Evolutionary conservation across 2,113 vertebrate genomes (phyloP).

Genomic region (Centropus bengalensis): DNA sequence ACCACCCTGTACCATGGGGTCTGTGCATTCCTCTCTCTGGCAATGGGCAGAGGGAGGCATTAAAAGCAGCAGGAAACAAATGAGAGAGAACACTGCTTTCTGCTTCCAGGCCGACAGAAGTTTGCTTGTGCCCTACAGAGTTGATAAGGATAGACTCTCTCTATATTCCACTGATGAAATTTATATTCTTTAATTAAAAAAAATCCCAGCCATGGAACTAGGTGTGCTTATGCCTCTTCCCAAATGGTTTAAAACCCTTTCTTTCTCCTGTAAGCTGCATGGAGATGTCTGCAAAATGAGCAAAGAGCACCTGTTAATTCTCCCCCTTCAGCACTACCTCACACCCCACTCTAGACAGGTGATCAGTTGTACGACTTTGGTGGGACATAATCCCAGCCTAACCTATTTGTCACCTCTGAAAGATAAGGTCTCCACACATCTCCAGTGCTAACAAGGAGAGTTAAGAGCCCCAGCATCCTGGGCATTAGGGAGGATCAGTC

Average conservation of each 20-base stretch:
- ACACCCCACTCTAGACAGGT: not conserved
- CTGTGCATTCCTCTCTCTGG: not conserved
- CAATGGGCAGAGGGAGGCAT: not conserved
- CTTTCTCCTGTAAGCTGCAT: not conserved
- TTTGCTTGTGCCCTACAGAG: not conserved
- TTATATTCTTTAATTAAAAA: not conserved
- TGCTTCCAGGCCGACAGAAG: not conserved
- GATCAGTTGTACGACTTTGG: not conserved
- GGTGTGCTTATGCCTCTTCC: not conserved
- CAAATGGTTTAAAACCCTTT: rapidly evolving
- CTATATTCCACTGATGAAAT: not conserved
- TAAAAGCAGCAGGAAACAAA: not conserved
- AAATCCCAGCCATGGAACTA: not conserved
- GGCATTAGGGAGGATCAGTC: not conserved
- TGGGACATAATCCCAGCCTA: not conserved
- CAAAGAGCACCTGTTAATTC: not conserved
- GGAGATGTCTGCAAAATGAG: not conserved
- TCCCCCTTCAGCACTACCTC: not conserved
- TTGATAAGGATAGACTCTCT: not conserved
- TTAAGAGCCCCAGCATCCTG: not conserved
- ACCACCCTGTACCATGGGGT: not conserved
- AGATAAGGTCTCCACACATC: not conserved
- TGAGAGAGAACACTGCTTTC: not conserved
- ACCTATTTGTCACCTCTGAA: not conserved
- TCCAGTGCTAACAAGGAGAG: not conserved